Evolutionary conservation across 2,797 vertebrate species (phyloP).

Genomic region (Dendrocincla fuliginosa): DNA sequence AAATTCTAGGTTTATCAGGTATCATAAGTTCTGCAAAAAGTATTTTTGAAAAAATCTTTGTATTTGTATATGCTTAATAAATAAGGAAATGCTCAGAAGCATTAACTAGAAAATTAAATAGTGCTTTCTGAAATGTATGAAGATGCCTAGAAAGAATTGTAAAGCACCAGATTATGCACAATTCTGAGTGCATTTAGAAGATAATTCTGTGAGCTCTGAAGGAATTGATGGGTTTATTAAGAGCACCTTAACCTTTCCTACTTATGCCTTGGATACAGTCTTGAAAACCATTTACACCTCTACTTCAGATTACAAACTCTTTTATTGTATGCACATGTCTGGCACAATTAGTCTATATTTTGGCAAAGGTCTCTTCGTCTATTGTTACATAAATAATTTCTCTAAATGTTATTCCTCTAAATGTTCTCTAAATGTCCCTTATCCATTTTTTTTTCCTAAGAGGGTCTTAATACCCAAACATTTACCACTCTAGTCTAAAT

Average conservation of each 20-base stretch:
- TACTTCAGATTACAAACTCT: neutral
- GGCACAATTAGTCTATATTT: neutral
- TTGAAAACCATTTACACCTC: neutral
- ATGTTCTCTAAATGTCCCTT: neutral
- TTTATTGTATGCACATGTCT: neutral
- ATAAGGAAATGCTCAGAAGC: neutral
- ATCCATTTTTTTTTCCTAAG: neutral
- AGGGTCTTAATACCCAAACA: constrained; percentile 25
- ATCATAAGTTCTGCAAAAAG: neutral
- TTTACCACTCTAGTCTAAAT: constrained; percentile 45
- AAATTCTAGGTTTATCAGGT: neutral
- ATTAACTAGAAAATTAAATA: neutral
- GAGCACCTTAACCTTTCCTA: neutral
- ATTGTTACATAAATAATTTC: constrained; percentile 17
- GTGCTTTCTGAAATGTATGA: neutral
- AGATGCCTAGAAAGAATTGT: neutral
- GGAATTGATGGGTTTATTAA: neutral
- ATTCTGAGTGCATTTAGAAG: neutral
- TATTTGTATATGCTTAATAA: neutral
- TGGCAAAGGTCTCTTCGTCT: neutral
- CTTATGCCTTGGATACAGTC: neutral
- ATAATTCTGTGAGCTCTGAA: neutral
- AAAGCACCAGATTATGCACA: neutral
- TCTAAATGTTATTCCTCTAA: neutral
- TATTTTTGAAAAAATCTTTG: neutral